These are phyloP conservation scores for Batillaria attramentaria DNA, from an alignment of 1,140 invertebrate genomes.

Conservation along the genomic window DNA sequence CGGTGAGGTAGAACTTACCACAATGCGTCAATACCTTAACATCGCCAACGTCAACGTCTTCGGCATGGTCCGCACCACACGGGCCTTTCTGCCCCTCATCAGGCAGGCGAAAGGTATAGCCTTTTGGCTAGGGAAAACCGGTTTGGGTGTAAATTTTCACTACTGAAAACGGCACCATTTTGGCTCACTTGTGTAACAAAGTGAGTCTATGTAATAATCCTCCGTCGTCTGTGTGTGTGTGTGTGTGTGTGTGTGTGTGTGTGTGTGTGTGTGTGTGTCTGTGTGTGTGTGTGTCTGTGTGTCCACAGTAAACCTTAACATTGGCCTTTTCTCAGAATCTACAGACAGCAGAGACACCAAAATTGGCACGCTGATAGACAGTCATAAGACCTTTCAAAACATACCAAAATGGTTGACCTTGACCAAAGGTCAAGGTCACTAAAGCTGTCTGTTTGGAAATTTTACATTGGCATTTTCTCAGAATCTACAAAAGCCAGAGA, in stretches of 20 bases:
- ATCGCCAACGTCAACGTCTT: slow-evolving; percentile 85
- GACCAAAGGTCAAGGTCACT: too few species aligned
- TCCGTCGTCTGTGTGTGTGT: not conserved
- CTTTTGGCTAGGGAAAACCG: not conserved
- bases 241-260: not conserved
- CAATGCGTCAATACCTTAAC: slow-evolving; percentile 73
- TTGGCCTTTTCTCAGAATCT: too few species aligned
- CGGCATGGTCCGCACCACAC: slow-evolving; percentile 85
- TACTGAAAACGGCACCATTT: not conserved
- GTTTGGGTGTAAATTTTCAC: too few species aligned
- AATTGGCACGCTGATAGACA: too few species aligned
- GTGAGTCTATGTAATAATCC: too few species aligned
- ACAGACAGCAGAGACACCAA: too few species aligned
- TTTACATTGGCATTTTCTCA: too few species aligned
- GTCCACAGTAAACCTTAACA: not conserved
- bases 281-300: not conserved
- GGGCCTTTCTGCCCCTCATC: slow-evolving; percentile 81
- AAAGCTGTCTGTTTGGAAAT: too few species aligned
- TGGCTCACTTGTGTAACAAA: too few species aligned
- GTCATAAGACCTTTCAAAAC: too few species aligned
- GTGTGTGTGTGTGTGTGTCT: not conserved
- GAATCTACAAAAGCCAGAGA: too few species aligned
- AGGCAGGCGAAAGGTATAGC: slow-evolving; percentile 76
- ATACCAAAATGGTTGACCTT: too few species aligned
- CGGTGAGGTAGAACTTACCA: slow-evolving; percentile 89